phyloP scores from a whole-genome alignment of 2,888 invertebrate genomes.

The Coecobrya sp. region DNA sequence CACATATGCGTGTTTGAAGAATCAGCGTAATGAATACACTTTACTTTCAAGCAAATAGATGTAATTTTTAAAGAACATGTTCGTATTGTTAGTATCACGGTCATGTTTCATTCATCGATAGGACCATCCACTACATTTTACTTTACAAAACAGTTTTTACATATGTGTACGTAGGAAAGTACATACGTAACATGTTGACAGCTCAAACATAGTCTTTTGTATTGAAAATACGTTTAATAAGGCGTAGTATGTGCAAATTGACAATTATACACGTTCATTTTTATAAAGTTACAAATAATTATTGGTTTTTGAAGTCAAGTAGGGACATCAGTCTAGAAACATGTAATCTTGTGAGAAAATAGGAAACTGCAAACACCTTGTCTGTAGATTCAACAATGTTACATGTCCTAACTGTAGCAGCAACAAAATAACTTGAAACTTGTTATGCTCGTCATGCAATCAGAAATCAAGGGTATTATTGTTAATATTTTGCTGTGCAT shows the following conservation, averaged over 20 bases:
- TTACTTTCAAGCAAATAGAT: too few relatives aligned
- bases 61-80: too few relatives aligned
- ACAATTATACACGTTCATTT: neutral
- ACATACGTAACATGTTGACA: constrained; percentile 47
- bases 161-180: neutral
- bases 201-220: constrained; percentile 26
- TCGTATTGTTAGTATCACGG: too few relatives aligned
- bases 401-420: too few relatives aligned
- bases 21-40: too few relatives aligned
- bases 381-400: too few relatives aligned
- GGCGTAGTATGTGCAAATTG: neutral
- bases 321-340: neutral
- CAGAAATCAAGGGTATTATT: neutral
- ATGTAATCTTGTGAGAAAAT: neutral
- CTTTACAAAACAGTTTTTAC: too few relatives aligned
- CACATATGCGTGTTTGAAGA: neutral
- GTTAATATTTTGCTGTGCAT: neutral
- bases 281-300: constrained; percentile 2
- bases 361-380: too few relatives aligned
- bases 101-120: neutral
- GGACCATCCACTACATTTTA: neutral
- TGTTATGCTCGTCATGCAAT: too few relatives aligned
- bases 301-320: neutral
- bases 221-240: neutral
- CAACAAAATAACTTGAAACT: too few relatives aligned